Evolutionary conservation across 2,113 vertebrate species (phyloP).

Genomic region (Ictidomys tridecemlineatus): DNA sequence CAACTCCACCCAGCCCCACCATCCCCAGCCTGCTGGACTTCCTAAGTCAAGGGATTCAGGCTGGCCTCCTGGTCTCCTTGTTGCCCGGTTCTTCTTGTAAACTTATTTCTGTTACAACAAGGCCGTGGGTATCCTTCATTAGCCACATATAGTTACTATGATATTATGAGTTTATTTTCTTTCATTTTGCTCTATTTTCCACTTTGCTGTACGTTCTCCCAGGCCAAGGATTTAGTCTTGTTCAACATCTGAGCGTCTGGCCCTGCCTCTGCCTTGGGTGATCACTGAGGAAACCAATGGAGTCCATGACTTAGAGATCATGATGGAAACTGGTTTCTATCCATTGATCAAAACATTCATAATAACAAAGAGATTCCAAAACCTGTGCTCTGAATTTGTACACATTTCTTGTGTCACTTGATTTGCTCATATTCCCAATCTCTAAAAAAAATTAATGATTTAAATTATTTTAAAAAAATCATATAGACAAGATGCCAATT

Average conservation of each 20-base stretch:
- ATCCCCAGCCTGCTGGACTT: neutral
- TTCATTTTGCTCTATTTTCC: neutral
- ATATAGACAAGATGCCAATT: neutral
- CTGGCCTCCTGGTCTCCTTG: neutral
- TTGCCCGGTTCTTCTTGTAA: neutral
- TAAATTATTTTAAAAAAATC: neutral
- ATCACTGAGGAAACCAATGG: neutral
- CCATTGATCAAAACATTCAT: neutral
- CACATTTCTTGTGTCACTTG: neutral
- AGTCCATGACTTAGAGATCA: neutral
- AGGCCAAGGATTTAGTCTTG: neutral
- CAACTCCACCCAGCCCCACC: neutral
- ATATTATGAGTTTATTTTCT: no score
- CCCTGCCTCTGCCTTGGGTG: neutral
- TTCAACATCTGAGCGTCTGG: neutral
- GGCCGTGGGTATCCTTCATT: no score
- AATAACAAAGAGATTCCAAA: neutral
- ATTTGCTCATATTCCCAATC: neutral
- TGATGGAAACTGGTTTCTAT: neutral
- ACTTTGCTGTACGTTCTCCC: neutral
- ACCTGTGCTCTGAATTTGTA: neutral
- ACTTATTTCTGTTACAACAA: no score
- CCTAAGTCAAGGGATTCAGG: neutral
- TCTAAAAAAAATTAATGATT: neutral
- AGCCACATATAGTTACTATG: no score